These are phyloP conservation scores for Probaryconus sp. DNA, from an alignment of 1,140 invertebrate species.

Conservation along the genomic window DNA sequence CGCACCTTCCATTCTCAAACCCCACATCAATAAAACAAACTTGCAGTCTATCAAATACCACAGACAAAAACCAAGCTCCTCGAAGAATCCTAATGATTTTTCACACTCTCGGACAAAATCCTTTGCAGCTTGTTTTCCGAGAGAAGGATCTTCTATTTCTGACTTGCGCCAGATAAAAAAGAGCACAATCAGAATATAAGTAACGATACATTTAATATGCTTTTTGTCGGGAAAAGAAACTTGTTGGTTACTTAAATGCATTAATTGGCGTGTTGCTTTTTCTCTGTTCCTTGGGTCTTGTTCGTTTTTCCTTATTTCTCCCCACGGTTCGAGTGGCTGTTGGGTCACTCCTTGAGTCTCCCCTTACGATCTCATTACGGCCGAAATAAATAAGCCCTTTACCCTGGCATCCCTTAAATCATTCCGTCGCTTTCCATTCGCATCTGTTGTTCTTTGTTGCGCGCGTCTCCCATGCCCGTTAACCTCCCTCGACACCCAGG, in stretches of 20 bases:
- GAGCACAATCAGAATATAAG: slow-evolving; percentile 25
- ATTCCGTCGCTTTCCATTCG: slow-evolving; percentile 46
- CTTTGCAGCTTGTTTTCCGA: no score
- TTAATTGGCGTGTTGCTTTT: slow-evolving; percentile 62
- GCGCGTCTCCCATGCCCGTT: slow-evolving; percentile 37
- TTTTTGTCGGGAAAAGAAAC: slow-evolving; percentile 49
- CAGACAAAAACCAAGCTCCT: no score
- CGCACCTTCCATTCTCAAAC: no score
- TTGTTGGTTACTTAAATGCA: slow-evolving; percentile 57
- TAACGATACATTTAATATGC: slow-evolving; percentile 41
- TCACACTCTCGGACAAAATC: no score
- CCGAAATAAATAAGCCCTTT: slow-evolving; percentile 65
- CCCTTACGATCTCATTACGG: slow-evolving; percentile 66
- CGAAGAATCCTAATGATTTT: no score
- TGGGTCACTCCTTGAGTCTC: slow-evolving; percentile 57
- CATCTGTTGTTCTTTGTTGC: slow-evolving; percentile 27
- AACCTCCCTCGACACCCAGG: slow-evolving; percentile 51
- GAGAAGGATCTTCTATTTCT: no score
- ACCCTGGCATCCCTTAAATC: slow-evolving; percentile 52
- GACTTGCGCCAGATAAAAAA: neutral
- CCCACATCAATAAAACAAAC: no score
- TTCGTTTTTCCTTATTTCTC: slow-evolving; percentile 25
- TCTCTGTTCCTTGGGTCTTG: slow-evolving; percentile 51
- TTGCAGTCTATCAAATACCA: no score
- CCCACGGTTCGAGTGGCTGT: slow-evolving; percentile 37